Percentiles rank a stretch among this genome's conserved stretches.
phyloP scores from a whole-genome alignment of 2,797 vertebrate genomes.

The Myripristis jacobus region DNA sequence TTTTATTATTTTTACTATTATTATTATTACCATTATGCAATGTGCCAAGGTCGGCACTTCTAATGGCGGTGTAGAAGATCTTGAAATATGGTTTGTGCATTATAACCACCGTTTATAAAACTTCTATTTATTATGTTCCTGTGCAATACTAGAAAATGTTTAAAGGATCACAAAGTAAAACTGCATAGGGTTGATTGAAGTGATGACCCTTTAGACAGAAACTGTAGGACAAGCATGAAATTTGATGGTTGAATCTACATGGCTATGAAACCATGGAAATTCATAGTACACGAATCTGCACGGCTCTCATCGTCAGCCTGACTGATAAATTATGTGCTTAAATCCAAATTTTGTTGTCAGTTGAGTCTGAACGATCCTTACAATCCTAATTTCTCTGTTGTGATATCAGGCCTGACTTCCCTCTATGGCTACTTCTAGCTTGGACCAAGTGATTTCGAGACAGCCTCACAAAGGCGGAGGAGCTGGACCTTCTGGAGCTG shows the following conservation, averaged over 20 bases:
- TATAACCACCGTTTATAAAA: constrained; percentile 51
- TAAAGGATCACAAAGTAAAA: too few species aligned
- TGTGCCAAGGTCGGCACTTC: constrained; percentile 61
- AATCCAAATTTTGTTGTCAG: too few species aligned
- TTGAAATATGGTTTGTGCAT: constrained; percentile 62
- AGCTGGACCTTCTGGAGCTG: constrained; percentile 25
- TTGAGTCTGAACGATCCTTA: too few species aligned
- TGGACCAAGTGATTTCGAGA: not conserved
- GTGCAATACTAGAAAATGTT: constrained; percentile 60
- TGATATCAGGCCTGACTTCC: constrained; percentile 54
- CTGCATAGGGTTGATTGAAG: too few species aligned
- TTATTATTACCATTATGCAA: constrained; percentile 47
- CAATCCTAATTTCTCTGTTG: too few species aligned
- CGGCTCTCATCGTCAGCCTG: too few species aligned
- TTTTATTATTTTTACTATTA: constrained; percentile 56
- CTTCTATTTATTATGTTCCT: constrained; percentile 56
- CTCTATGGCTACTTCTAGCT: constrained; percentile 1
- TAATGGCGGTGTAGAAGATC: constrained; percentile 70
- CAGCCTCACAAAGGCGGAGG: constrained; percentile 8
- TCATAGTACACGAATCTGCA: too few species aligned
- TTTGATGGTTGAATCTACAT: too few species aligned
- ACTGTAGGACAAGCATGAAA: too few species aligned
- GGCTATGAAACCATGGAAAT: too few species aligned
- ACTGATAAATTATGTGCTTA: constrained; percentile 17
- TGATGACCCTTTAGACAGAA: too few species aligned